Base-by-base conservation (phyloP, 2,797 vertebrate species). In the Anguilla pacifica region DNA sequence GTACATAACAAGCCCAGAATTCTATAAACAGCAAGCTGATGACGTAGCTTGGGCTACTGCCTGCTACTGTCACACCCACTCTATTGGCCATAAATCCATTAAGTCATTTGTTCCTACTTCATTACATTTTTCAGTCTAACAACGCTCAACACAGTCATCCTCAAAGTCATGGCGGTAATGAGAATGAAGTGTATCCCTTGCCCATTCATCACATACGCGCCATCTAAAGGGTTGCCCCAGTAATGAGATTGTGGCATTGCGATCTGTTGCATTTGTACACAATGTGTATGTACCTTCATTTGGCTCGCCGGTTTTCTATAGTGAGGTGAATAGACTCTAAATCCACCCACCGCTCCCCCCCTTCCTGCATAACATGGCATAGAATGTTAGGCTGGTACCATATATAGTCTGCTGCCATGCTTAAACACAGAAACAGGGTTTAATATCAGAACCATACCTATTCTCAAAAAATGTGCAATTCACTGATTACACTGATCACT, bases 41-140 rank as follows among this genome's bases (percentile, higher is more conserved):
- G 67, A 53, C 35, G 46, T 74, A 67, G 46, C 43, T 19, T 19
- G 10, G 49, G 49, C 25, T 3, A 49, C 67, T 86, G 85, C 72
- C 85, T 55, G 39, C 53, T 67, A 86, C 85, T 25, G 28, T 86
- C 49, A 72, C 43, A 51, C 64, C 49, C 43, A 39, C 46, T 72
- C 39, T 22, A 72, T 19, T n/a, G n/a, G 49, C 64, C 64, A 74
- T 86, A 74, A 74, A 86, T 72, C 85, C 85, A 86, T 86, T 70
- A 86, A 86, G 35, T 74, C 85, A 86, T 86, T 86, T 86, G 85
- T 86, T 86, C 67, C 67, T 86, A 86, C 64, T 86, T 53, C 64
- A 82, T 82, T 82, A 82, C 46, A 13, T 82, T 82, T 82, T 19
- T 79, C n/a, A 53, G 43, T 51, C 64, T 55, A 72, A 86, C 64